Evolutionary conservation across 2,797 vertebrate species (phyloP).

Genomic region (Amniataba percoides): DNA sequence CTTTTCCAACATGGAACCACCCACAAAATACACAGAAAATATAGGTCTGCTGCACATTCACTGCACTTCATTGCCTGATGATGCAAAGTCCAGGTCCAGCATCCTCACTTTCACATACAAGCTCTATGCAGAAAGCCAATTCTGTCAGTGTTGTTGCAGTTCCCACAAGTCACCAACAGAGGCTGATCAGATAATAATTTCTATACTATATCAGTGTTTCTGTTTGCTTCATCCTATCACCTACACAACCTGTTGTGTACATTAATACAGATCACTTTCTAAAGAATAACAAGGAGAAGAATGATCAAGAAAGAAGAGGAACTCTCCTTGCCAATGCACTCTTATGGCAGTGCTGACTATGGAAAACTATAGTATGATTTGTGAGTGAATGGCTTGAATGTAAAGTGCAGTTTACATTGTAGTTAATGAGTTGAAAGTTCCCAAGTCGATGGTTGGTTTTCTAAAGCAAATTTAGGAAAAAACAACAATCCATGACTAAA

Average conservation of each 20-base stretch:
- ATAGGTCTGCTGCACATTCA: slow-evolving; percentile 1
- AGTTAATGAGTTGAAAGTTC: not conserved
- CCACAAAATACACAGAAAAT: slow-evolving; percentile 15
- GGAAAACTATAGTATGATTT: not conserved
- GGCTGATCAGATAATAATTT: too few relatives aligned
- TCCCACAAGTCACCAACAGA: too few relatives aligned
- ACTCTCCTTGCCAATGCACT: not conserved
- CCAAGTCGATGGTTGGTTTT: not conserved
- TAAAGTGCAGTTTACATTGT: not conserved
- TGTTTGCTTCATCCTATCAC: too few relatives aligned
- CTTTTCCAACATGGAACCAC: slow-evolving; percentile 26
- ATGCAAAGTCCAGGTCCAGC: not conserved
- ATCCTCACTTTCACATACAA: too few relatives aligned
- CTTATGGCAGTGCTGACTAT: not conserved
- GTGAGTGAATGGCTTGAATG: not conserved
- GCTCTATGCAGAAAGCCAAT: too few relatives aligned
- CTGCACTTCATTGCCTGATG: not conserved
- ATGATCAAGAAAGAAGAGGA: too few relatives aligned
- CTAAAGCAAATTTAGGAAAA: not conserved
- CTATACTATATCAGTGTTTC: too few relatives aligned
- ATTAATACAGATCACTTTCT: too few relatives aligned
- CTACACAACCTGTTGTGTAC: too few relatives aligned
- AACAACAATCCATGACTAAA: slow-evolving; percentile 10
- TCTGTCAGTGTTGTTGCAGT: too few relatives aligned
- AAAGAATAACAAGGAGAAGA: too few relatives aligned